phyloP scores from a whole-genome alignment of 92 coral and sea anemone species.

The Pocillopora grandis region DNA sequence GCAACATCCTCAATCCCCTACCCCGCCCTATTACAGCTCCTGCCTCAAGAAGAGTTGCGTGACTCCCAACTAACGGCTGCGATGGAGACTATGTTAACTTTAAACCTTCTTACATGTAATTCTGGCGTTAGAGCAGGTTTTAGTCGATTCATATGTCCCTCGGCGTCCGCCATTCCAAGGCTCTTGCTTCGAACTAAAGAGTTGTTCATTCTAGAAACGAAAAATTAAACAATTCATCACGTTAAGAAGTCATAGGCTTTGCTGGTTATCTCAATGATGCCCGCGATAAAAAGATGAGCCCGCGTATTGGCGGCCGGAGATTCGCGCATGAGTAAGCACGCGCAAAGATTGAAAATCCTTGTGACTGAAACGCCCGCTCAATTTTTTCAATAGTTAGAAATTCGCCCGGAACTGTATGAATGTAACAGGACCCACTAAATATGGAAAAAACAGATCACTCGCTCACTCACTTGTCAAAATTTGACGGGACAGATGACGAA shows the following conservation, averaged over 20 bases:
- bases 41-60: too few species aligned
- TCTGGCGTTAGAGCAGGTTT: slow-evolving; percentile 43
- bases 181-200: slow-evolving; percentile 41
- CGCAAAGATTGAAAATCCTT: too few species aligned
- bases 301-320: not conserved
- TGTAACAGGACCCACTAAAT: not conserved
- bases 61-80: too few species aligned
- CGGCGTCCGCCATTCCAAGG: slow-evolving; percentile 27
- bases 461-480: slow-evolving; percentile 66
- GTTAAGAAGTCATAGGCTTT: not conserved
- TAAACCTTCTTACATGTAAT: slow-evolving; percentile 22
- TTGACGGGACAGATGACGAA: slow-evolving; percentile 70
- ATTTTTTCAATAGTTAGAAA: too few species aligned
- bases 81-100: too few species aligned
- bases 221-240: not conserved
- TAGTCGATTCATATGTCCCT: slow-evolving; percentile 25
- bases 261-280: not conserved
- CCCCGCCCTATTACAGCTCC: too few species aligned
- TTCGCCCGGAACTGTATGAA: not conserved
- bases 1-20: too few species aligned
- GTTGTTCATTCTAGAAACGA: slow-evolving; percentile 24
- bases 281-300: not conserved
- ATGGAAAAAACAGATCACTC: not conserved
- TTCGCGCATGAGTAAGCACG: too few species aligned
- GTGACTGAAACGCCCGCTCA: too few species aligned